Base-by-base conservation (phyloP, 2,113 vertebrate genomes). In the Pangasianodon hypophthalmus region DNA sequence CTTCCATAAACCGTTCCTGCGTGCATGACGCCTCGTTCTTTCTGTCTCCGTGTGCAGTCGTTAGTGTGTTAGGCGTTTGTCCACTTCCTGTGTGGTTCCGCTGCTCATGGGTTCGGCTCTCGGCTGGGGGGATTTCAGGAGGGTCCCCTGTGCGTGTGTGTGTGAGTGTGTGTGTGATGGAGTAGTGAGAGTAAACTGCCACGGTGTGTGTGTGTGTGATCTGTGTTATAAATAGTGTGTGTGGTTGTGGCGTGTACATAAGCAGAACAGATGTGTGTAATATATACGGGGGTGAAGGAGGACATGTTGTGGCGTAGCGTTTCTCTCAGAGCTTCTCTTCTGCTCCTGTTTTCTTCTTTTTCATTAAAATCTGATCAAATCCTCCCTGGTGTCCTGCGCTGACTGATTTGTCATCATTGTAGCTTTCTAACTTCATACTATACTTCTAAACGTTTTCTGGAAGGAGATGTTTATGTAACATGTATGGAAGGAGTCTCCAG, bases 231-330 rank as follows among this genome's bases (percentile, higher is more conserved):
- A 54, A 73, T 52, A 71, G 77, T 54, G 50, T 58, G 52, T 87
- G 41, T 77, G 50, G 50, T n/a, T 46, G n/a, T 54, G 14, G 60
- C 90, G 86, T 95, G 95, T 95, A 95, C 92, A 94, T 94, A 94
- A 88, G 88, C 93, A 92, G 92, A 91, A 91, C 92, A 93, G 90
- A 94, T 95, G 92, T 95, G 94, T 94, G 95, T 96, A 96, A 96
- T 95, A 95, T 96, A 96, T 95, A 87, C 92, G 92, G 93, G 90
- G 91, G 90, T 89, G 87, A 69, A 91, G 88, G 32, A 90, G 90
- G 77, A 87, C 86, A 87, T 92, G 85, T 89, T 88, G 48, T 84
- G 89, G 80, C 79, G 48, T 58, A 71, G 56, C 48, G 8, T 75
- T 71, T 90, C 75, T 62, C 64, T 73, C 26, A 41, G 54, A 64